Evolutionary conservation across 2,113 vertebrate genomes (phyloP), one percentile per base, ranked within the genome.

Genomic region (Engraulis encrasicolus): DNA sequence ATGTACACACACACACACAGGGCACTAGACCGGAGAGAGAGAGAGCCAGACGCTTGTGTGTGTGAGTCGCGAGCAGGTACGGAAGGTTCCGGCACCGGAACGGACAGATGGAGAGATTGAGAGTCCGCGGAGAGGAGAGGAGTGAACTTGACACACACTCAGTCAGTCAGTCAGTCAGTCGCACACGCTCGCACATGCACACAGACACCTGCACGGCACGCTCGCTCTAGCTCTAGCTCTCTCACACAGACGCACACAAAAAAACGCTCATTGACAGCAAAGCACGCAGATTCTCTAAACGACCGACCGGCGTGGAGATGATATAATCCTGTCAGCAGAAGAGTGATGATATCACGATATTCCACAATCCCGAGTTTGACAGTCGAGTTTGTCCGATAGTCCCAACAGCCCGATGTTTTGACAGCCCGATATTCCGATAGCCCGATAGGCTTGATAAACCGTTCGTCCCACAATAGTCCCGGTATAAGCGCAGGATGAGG

Each of bases 331-430:
- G 23, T 23, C 6, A 1, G 23, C n/a, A 31, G n/a, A 23, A 23
- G 27, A 66, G 58, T 61, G 54, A 23, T 66, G 58, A 66, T 66
- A 66, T n/a, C n/a, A n/a, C n/a, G n/a, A n/a, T n/a, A n/a, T n/a
- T n/a, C n/a, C n/a, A n/a, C n/a, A n/a, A n/a, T n/a, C n/a, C n/a
- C n/a, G n/a, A n/a, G n/a, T n/a, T n/a, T n/a, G n/a, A n/a, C n/a
- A n/a, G n/a, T n/a, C n/a, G n/a, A n/a, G n/a, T n/a, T n/a, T n/a
- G n/a, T n/a, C n/a, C n/a, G n/a, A n/a, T n/a, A n/a, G n/a, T n/a
- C n/a, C n/a, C n/a, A n/a, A n/a, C n/a, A n/a, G n/a, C n/a, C n/a
- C n/a, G n/a, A n/a, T n/a, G n/a, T n/a, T n/a, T n/a, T n/a, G n/a
- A n/a, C n/a, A n/a, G n/a, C n/a, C n/a, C n/a, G n/a, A n/a, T n/a